Evolutionary conservation across 2,113 vertebrate genomes (phyloP), one percentile per base, ranked within the genome.

Genomic region (Pseudolaguvia tuberculata): DNA sequence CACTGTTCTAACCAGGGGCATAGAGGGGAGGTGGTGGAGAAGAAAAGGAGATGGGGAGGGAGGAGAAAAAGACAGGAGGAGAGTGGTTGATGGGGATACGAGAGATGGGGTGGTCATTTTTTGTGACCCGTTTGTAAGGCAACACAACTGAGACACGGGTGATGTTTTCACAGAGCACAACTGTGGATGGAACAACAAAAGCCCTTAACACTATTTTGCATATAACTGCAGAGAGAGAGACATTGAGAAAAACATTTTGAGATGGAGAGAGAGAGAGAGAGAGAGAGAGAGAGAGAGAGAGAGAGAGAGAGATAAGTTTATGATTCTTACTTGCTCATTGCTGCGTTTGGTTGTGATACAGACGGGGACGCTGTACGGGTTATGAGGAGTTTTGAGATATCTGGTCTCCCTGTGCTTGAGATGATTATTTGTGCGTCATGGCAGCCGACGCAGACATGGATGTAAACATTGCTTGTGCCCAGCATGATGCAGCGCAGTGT

Each of bases 111-210:
- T 68, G 72, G 13, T 77, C 3, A 35, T 78, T 74, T 86, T 84
- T 86, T 84, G 88, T 88, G 90, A 93, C 87, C 90, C 91, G 89
- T 78, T 59, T 88, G 15, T 95, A 97, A 97, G 94, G 95, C 95
- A 97, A 96, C 88, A 81, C 88, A 96, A 96, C 92, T 93, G 91
- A 94, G 93, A 92, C 83, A 57, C 82, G 85, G 85, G 83, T 85
- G 76, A 80, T 88, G 53, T 50, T 62, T 18, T 73, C 31, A 73
- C 47, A 58, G 84, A 86, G 87, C 84, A 86, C 88, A 89, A 90
- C 93, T 95, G 94, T 96, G 94, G 94, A 96, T 95, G 94, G 93
- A 95, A 92, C 84, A 87, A 86, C 86, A 85, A 89, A 90, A 91
- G 89, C 88, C 90, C 89, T 90, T 90, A 85, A 88, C 84, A 72